Conservation (phyloP, 2,797 vertebrate genomes). For the Fistularia commersonii region DNA sequence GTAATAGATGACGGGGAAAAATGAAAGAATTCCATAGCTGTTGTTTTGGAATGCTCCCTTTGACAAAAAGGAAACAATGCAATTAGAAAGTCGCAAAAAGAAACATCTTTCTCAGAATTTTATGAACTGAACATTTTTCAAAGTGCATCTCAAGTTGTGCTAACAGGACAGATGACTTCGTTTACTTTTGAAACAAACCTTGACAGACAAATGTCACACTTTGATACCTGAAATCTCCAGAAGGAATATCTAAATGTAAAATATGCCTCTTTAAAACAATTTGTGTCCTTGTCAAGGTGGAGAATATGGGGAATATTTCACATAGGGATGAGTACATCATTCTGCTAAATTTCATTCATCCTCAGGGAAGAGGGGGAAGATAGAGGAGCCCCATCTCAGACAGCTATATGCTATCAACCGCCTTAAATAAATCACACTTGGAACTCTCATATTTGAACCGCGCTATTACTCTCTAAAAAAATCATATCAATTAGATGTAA, state of each 20-base stretch:
- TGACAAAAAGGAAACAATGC: slow-evolving; percentile 30
- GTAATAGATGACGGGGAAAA: slow-evolving; percentile 7
- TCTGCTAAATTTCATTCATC: slow-evolving; percentile 46
- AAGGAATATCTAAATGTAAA: slow-evolving; percentile 20
- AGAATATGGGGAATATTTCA: slow-evolving; percentile 23
- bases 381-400: slow-evolving; percentile 5
- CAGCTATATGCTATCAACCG: slow-evolving; percentile 27
- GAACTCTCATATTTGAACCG: slow-evolving; percentile 16
- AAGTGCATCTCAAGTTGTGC: slow-evolving; percentile 9
- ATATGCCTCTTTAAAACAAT: slow-evolving; percentile 10
- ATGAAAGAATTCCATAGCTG: slow-evolving; percentile 1
- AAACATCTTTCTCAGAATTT: slow-evolving; percentile 18
- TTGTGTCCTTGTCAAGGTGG: slow-evolving; percentile 14
- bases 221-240: slow-evolving; percentile 17
- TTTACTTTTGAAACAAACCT: slow-evolving; percentile 20
- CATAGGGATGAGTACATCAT: too few relatives aligned
- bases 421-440: slow-evolving; percentile 45
- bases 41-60: slow-evolving; percentile 17
- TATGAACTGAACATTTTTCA: slow-evolving; percentile 8
- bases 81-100: slow-evolving; percentile 22
- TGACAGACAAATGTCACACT: slow-evolving; percentile 31
- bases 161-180: too few relatives aligned
- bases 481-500: slow-evolving; percentile 27
- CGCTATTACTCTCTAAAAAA: slow-evolving; percentile 28
- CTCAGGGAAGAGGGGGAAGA: slow-evolving; percentile 18